Conservation (phyloP, 2,113 vertebrate genomes). For the Apteryx owenii region DNA sequence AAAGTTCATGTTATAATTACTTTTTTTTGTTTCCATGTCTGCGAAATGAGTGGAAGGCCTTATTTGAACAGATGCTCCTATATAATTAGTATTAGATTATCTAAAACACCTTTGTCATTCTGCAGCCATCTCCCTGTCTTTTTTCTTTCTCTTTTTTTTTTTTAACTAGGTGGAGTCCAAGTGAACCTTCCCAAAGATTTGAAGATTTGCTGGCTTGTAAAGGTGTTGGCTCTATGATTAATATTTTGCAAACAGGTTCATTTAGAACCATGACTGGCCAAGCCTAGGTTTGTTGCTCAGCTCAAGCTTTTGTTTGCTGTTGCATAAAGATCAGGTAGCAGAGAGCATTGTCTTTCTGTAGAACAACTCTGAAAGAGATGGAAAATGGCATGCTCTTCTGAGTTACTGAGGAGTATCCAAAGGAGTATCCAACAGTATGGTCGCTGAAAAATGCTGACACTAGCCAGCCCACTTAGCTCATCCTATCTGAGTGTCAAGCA, state of each 20-base stretch:
- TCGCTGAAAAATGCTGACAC: not conserved
- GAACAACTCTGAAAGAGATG: not conserved
- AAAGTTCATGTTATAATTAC: not conserved
- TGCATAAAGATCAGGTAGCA: not conserved
- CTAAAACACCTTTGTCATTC: conserved; percentile 35
- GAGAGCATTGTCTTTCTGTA: not conserved
- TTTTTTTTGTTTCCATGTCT: not conserved
- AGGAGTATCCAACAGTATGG: not conserved
- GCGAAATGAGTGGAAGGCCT: not conserved
- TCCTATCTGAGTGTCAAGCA: not conserved
- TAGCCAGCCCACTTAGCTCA: not conserved
- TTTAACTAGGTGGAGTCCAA: conserved; percentile 32
- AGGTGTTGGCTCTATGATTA: conserved; percentile 68
- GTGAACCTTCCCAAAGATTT: conserved; percentile 1
- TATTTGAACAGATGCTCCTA: not conserved
- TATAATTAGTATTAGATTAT: conserved; percentile 18
- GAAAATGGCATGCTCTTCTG: not conserved
- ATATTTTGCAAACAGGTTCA: conserved; percentile 48
- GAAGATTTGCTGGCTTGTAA: not conserved
- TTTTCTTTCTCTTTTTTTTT: not conserved
- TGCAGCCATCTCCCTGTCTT: not conserved
- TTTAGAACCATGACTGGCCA: not conserved
- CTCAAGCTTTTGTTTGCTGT: not conserved
- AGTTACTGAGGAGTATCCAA: not conserved
- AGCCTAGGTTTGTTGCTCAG: not conserved